phyloP scores from a whole-genome alignment of 2,888 invertebrate species.

The Lomographa bimaculata region DNA sequence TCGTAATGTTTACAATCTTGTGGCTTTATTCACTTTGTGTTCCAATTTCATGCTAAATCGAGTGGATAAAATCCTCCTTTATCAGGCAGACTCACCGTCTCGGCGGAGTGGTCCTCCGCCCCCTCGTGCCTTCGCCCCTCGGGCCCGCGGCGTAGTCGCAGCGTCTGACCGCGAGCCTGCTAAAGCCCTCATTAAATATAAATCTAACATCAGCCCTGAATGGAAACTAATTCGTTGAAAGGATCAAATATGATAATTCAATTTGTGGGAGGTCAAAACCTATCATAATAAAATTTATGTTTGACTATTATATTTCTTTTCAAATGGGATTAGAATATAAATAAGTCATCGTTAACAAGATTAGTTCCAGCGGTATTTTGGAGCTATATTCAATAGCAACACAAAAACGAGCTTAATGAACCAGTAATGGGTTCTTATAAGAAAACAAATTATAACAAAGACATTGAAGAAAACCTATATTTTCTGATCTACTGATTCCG shows the following conservation, averaged over 20 bases:
- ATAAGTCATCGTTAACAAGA: constrained; percentile 15
- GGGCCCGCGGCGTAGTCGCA: constrained; percentile 31
- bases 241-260: constrained; percentile 68
- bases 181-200: constrained; percentile 65
- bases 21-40: constrained; percentile 84
- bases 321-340: constrained; percentile 7
- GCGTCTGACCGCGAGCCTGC: constrained; percentile 37
- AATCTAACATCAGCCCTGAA: constrained; percentile 69
- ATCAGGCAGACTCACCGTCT: constrained; percentile 80
- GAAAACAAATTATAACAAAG: background rate
- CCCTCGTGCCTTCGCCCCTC: constrained; percentile 25
- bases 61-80: constrained; percentile 81
- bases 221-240: constrained; percentile 65
- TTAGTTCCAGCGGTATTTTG: constrained; percentile 9
- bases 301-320: constrained; percentile 18
- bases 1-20: constrained; percentile 83
- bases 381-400: background rate
- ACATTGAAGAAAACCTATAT: background rate
- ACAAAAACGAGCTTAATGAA: too few species aligned
- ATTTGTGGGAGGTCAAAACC: constrained; percentile 56
- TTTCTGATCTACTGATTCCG: background rate
- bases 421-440: constrained; percentile 2
- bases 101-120: constrained; percentile 46
- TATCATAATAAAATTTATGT: constrained; percentile 18
- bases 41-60: constrained; percentile 84